Evolutionary conservation across 2,888 invertebrate species (phyloP).

Genomic region (Autographa pulchrina): DNA sequence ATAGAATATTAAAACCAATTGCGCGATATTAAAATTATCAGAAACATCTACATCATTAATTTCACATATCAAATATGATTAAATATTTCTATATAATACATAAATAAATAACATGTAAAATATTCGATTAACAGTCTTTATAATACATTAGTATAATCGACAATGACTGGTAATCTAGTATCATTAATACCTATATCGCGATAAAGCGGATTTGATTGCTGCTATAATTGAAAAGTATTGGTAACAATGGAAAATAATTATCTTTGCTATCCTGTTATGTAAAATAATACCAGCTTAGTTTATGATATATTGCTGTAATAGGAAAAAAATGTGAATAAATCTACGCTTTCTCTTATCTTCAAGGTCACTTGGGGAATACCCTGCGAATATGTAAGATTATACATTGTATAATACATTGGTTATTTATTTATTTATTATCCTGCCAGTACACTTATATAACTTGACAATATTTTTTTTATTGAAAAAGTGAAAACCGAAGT

Average conservation of each 20-base stretch:
- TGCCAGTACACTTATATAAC: too few relatives aligned
- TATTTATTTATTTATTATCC: too few relatives aligned
- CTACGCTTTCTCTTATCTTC: background rate
- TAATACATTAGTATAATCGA: constrained; percentile 60
- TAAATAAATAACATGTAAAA: constrained; percentile 57
- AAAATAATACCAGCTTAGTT: constrained; percentile 1
- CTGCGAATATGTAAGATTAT: too few relatives aligned
- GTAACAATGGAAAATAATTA: constrained; percentile 44
- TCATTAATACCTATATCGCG: constrained; percentile 58
- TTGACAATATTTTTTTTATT: too few relatives aligned
- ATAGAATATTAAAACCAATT: constrained; percentile 45
- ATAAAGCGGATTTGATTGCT: constrained; percentile 57
- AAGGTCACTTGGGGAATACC: background rate
- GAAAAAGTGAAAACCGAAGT: too few relatives aligned
- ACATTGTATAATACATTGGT: too few relatives aligned
- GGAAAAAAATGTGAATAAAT: background rate
- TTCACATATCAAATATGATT: constrained; percentile 48
- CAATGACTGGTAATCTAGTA: constrained; percentile 65
- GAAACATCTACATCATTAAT: constrained; percentile 29
- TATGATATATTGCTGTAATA: background rate
- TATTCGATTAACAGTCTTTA: constrained; percentile 62
- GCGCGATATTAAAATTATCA: constrained; percentile 37
- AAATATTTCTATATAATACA: constrained; percentile 42
- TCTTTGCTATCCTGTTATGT: constrained; percentile 15
- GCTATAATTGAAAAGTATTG: constrained; percentile 52